phyloP scores from a whole-genome alignment of 2,888 invertebrate genomes.

The Neoascia interrupta region DNA sequence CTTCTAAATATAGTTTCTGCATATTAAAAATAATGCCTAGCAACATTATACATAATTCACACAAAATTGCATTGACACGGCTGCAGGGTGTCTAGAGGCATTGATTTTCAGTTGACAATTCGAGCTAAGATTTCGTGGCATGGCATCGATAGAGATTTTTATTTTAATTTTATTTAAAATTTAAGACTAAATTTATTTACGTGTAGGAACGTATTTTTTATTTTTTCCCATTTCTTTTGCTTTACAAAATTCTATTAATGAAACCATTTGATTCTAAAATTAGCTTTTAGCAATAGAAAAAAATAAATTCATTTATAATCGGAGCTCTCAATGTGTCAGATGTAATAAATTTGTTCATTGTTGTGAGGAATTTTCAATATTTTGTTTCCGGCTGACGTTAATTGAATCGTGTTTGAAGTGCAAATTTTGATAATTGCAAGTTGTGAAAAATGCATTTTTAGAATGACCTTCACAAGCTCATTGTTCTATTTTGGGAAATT shows the following conservation, averaged over 20 bases:
- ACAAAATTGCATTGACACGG: too few species aligned
- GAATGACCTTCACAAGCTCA: constrained; percentile 13
- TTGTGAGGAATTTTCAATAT: constrained; percentile 9
- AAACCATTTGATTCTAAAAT: constrained; percentile 22
- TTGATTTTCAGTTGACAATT: too few species aligned
- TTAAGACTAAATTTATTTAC: too few species aligned
- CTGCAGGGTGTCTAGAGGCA: too few species aligned
- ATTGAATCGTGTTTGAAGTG: constrained; percentile 36
- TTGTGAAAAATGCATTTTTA: constrained; percentile 1
- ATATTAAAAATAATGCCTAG: too few species aligned
- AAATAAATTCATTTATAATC: too few species aligned
- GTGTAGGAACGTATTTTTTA: background rate
- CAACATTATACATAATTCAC: too few species aligned
- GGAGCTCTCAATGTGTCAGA: constrained; percentile 18
- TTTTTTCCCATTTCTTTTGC: background rate
- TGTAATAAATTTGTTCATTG: constrained; percentile 5
- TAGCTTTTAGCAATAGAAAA: constrained; percentile 19
- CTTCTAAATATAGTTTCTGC: too few species aligned
- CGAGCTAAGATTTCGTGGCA: too few species aligned
- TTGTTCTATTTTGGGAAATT: background rate
- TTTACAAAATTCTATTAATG: constrained; percentile 19
- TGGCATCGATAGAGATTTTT: too few species aligned
- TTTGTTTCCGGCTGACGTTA: constrained; percentile 30
- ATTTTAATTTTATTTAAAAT: too few species aligned
- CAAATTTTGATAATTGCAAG: constrained; percentile 4